A percentile compares a stretch with the other conserved stretches of the same genome.
Evolutionary conservation across 2,797 vertebrate genomes (phyloP).

Genomic region (Mallotus villosus): DNA sequence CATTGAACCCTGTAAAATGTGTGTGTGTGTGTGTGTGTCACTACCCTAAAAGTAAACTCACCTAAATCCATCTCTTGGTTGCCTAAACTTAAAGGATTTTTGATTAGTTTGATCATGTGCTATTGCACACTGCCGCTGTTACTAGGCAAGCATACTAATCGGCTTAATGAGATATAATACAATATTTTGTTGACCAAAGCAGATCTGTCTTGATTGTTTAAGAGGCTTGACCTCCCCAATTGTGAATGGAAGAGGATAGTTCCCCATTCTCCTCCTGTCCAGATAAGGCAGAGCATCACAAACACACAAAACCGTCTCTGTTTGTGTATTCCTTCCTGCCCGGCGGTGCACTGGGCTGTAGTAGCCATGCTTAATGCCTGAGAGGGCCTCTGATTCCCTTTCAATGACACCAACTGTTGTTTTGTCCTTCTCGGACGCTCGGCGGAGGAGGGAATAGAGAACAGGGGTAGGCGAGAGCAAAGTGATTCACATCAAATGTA

Average conservation of each 20-base stretch:
- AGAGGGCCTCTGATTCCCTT: conserved; percentile 52
- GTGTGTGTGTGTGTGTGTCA: conserved; percentile 25
- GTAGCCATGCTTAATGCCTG: conserved; percentile 45
- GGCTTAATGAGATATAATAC: conserved; percentile 99
- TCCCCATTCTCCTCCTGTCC: conserved; percentile 77
- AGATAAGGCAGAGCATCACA: conserved; percentile 38
- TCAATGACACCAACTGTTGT: conserved; percentile 59
- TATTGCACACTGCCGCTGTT: conserved; percentile 90
- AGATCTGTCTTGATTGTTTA: conserved; percentile 94
- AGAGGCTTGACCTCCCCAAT: conserved; percentile 91
- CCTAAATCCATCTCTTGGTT: conserved; percentile 83
- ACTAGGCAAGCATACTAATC: conserved; percentile 96
- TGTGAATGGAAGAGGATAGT: conserved; percentile 77
- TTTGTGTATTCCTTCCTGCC: conserved; percentile 46
- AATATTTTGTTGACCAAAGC: conserved; percentile 99
- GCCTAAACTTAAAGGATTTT: conserved; percentile 86
- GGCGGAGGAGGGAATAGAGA: conserved; percentile 33
- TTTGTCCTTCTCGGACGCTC: conserved; percentile 51
- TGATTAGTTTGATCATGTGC: conserved; percentile 94
- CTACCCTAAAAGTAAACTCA: conserved; percentile 82
- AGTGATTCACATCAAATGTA: conserved; percentile 76
- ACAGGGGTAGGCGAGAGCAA: conserved; percentile 44
- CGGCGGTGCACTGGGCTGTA: conserved; percentile 39
- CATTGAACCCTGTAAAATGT: conserved; percentile 27
- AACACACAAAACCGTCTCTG: conserved; percentile 39